These are phyloP conservation scores for Centropristis striata DNA, from an alignment of 2,113 vertebrate genomes.

Conservation along the genomic window DNA sequence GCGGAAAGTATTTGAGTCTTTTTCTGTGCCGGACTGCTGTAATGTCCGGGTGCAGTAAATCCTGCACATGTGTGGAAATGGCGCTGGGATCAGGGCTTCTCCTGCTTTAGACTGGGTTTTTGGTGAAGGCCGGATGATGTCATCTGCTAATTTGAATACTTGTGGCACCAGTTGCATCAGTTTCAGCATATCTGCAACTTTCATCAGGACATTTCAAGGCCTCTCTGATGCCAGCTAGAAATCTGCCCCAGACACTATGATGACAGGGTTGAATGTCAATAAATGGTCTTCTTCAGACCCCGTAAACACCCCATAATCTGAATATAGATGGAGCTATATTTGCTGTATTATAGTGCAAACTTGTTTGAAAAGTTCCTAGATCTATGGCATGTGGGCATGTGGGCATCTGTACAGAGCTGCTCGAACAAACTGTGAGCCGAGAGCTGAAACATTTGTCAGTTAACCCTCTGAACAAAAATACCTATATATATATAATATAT, in stretches of 20 bases:
- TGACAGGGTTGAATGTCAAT: slow-evolving; percentile 8
- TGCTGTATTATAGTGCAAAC: neutral
- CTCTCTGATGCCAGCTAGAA: slow-evolving; percentile 1
- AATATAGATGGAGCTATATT: neutral
- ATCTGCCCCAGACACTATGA: neutral
- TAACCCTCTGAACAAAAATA: too few species aligned
- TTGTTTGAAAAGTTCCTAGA: neutral
- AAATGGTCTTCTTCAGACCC: neutral
- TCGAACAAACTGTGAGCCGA: neutral
- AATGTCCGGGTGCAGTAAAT: slow-evolving; percentile 50
- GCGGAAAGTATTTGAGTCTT: slow-evolving; percentile 47
- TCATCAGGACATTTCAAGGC: slow-evolving; percentile 25
- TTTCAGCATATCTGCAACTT: slow-evolving; percentile 61
- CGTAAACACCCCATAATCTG: neutral
- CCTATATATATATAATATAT: too few species aligned
- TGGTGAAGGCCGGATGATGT: slow-evolving; percentile 58
- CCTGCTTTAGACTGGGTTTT: slow-evolving; percentile 17
- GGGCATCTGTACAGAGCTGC: neutral
- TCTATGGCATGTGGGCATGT: neutral
- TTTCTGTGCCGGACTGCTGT: slow-evolving; percentile 10
- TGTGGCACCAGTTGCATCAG: slow-evolving; percentile 53
- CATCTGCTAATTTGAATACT: slow-evolving; percentile 65
- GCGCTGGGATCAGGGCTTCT: slow-evolving; percentile 14
- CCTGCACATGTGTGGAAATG: slow-evolving; percentile 53
- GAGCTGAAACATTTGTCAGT: too few species aligned